phyloP scores from a whole-genome alignment of 2,113 vertebrate genomes.

The Campylomormyrus tamandua region DNA sequence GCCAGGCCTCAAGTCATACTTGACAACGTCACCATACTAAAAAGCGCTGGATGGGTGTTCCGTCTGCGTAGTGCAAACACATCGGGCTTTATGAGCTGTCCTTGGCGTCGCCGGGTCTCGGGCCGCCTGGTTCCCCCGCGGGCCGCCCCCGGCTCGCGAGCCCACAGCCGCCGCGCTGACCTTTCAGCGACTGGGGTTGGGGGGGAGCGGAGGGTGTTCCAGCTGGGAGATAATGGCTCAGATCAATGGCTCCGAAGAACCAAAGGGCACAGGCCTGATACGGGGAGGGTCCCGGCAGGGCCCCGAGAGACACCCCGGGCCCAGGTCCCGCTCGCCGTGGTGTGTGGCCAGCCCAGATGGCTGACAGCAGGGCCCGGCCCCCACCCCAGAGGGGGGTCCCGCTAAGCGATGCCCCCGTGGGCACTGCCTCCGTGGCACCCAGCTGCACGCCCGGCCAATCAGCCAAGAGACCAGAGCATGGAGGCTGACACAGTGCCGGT shows the following conservation, averaged over 20 bases:
- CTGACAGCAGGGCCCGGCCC: conserved; percentile 25
- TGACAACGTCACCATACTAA: not conserved
- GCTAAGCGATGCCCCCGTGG: conserved; percentile 36
- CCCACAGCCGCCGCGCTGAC: not conserved
- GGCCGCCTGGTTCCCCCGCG: not conserved
- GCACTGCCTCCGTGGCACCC: not conserved
- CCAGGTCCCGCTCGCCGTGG: conserved; percentile 12
- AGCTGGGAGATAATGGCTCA: not conserved
- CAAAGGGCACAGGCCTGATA: not conserved
- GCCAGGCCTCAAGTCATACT: not conserved
- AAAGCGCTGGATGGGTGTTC: not conserved
- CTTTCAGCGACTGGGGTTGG: not conserved
- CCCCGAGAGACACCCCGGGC: not conserved
- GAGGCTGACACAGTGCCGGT: conserved; percentile 34
- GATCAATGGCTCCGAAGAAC: not conserved
- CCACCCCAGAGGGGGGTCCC: conserved; percentile 18
- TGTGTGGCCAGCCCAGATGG: conserved; percentile 32
- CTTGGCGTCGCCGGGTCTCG: not conserved
- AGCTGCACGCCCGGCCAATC: conserved; percentile 31
- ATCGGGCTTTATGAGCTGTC: not conserved
- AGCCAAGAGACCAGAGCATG: conserved; percentile 15
- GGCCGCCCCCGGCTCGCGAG: not conserved
- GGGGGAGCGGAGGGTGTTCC: not conserved
- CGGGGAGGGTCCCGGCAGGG: not conserved
- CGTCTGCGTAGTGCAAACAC: not conserved